Evolutionary conservation across 2,888 invertebrate genomes (phyloP).

Genomic region (Therioaphis trifolii): DNA sequence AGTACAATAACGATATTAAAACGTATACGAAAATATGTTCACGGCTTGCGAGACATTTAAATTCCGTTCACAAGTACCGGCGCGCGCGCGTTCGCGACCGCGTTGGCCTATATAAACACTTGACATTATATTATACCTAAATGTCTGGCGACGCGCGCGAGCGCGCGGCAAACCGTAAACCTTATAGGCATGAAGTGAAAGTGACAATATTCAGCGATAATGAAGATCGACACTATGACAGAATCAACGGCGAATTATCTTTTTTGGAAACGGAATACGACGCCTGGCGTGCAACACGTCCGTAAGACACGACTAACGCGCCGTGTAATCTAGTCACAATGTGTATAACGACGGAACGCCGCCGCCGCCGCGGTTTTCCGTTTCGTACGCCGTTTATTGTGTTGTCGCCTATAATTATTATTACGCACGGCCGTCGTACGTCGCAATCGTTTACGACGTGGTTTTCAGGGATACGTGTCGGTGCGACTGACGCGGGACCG

Average conservation of each 20-base stretch:
- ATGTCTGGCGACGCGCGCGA: background rate
- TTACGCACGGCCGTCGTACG: too few species aligned
- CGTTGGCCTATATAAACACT: conserved; percentile 36
- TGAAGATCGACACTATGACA: conserved; percentile 46
- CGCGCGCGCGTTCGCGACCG: too few species aligned
- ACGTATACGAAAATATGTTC: background rate
- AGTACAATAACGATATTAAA: too few species aligned
- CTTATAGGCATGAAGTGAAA: conserved; percentile 51
- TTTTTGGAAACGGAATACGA: conserved; percentile 14
- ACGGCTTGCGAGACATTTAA: conserved; percentile 6
- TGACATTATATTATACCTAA: conserved; percentile 36
- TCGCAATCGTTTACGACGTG: too few species aligned
- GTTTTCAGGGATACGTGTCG: too few species aligned
- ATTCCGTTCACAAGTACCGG: conserved; percentile 30
- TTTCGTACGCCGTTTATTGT: too few species aligned
- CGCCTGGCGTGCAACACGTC: conserved; percentile 27
- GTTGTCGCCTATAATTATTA: too few species aligned
- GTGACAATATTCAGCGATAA: conserved; percentile 50
- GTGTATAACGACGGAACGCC: too few species aligned
- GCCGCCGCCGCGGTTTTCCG: too few species aligned
- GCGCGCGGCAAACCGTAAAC: conserved; percentile 28
- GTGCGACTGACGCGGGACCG: too few species aligned
- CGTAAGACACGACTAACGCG: conserved; percentile 29
- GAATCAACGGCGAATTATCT: conserved; percentile 23
- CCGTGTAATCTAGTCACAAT: conserved; percentile 41